phyloP scores from a whole-genome alignment of 2,797 vertebrate species.

The Cichlasoma orientale region DNA sequence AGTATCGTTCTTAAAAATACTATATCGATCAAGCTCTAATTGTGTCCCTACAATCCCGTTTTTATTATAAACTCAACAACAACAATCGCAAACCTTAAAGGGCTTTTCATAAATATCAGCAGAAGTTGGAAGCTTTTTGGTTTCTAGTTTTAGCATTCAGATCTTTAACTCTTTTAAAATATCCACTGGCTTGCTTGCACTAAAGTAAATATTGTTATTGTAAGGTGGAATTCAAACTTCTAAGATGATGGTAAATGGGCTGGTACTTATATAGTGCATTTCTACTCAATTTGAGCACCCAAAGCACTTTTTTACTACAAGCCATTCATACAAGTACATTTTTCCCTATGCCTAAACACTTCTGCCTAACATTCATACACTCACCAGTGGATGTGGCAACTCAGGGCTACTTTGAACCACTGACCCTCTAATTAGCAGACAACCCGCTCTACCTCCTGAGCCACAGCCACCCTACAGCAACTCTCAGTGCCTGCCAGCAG shows the following conservation, averaged over 20 bases:
- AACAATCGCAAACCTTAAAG: no score
- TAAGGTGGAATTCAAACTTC: neutral
- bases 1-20: no score
- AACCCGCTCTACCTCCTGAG: neutral
- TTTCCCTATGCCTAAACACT: neutral
- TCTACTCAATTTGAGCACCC: neutral
- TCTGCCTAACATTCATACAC: fast-evolving
- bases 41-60: no score
- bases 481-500: neutral
- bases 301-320: neutral
- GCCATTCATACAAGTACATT: neutral
- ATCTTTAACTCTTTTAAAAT: neutral
- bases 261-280: neutral
- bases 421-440: neutral
- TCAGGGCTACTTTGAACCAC: neutral
- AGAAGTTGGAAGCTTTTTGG: neutral
- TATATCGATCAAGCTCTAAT: no score
- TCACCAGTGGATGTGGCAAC: neutral
- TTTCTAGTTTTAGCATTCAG: neutral
- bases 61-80: no score
- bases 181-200: neutral
- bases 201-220: neutral
- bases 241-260: neutral
- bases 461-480: neutral
- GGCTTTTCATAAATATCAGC: neutral